Base-by-base conservation (phyloP, 2,113 vertebrate species). In the Malurus elegans region DNA sequence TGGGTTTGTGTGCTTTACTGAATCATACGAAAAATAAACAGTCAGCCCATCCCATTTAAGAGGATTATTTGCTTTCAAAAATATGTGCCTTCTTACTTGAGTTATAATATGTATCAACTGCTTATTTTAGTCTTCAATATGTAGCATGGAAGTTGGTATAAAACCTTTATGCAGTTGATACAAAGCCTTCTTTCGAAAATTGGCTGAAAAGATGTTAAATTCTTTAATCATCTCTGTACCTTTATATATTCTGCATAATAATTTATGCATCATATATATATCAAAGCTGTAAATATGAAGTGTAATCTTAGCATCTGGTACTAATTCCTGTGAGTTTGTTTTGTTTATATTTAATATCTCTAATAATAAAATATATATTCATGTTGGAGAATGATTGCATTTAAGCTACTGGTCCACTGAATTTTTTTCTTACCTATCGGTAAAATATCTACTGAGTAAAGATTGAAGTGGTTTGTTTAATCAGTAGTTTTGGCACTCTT, bases 21-120 rank as follows among this genome's bases (percentile, higher is more conserved):
- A 95, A 96, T 92, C 70, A 72, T 87, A 86, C 69, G 58, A 67
- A 96, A 96, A 97, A 94, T 88, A 95, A 93, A 94, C 18, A 56
- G 24, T 25, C 24, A 32, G 10, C 18, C 36, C 66, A 61, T 75
- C 45, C 32, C 8, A 42, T 44, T 71, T 70, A 40, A 48, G 18
- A 76, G 29, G 12, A 44, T 81, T 62, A 44, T 79, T 69, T 69
- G 19, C 65, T 95, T 84, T 92, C 34, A 79, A 73, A 69, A 53
- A 36, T 65, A 20, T 1, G 1, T 60, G 3, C 36, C 13, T 23
- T 87, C 60, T 74, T 67, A 42, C 29, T 73, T 73, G 44, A 15
- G 17, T 72, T 94, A 48, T 51, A 56, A 16, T 64, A 28, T 19
- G 5, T 54, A 48, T 81, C 29, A 60, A 7, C 12, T 54, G 8